Base-by-base conservation (phyloP, 2,888 invertebrate genomes). In the Protodeltote pygarga region DNA sequence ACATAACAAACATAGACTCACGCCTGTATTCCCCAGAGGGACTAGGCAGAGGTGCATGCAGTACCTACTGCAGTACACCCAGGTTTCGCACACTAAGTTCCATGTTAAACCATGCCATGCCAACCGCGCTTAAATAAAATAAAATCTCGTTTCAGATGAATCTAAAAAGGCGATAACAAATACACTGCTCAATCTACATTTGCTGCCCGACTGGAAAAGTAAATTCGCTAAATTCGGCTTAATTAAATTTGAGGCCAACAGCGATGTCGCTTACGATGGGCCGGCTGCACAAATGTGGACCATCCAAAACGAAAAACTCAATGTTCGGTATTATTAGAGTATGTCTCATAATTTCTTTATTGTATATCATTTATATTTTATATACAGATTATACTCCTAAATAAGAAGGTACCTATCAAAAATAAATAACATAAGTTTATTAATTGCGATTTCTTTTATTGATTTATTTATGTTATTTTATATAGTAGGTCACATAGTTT, bases 241-340 rank as follows among this genome's bases (percentile, higher is more conserved):
- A 17, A 81, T 89, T 29, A 92, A 90, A 60, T 93, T 92, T 70
- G 87, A 75, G 3, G 65, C 42, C 13, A 93, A 93, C 68, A 82
- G 79, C 51, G 73, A 86, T 85, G 87, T 80, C 79, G 77, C 84
- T 73, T 93, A 93, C 71, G 74, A 90, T 80, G 87, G 89, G 85
- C 75, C 87, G 80, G 75, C 86, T 87, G 88, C 92, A 86, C 92
- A 92, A 78, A 75, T 89, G 88, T 85, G 92, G 83, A 75, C 89
- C 83, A 81, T 84, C 83, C 82, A 87, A 73, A 82, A 80, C 63
- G 87, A 88, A 72, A 89, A 87, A 77, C 85, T 93, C 86, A 91
- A 89, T 75, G 71, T 93, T 81, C 81, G 90, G 73, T 93, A 93
- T 90, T 93, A 93, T 89, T 93, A 92, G 93, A 70, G 52, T 86